Percentiles rank a stretch among this genome's conserved stretches.
Conservation (phyloP, 2,888 invertebrate genomes). For the Alloscopus bannaensis region DNA sequence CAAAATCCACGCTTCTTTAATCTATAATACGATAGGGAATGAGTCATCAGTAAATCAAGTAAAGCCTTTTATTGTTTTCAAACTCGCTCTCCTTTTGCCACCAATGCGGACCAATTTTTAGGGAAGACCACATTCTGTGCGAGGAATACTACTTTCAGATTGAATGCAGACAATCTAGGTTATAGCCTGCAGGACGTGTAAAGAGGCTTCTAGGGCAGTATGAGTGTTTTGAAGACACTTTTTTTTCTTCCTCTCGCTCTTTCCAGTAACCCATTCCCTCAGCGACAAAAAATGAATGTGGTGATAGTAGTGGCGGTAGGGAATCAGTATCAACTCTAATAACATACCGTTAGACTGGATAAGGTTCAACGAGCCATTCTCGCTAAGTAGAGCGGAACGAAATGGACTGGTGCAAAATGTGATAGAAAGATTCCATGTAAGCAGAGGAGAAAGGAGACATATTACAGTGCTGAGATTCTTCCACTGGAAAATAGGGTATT, state of each 20-base stretch:
- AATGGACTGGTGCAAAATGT: conserved; percentile 24
- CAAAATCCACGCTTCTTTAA: too few species aligned
- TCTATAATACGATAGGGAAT: too few species aligned
- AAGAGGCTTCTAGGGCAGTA: not conserved
- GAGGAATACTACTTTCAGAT: not conserved
- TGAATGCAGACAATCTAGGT: too few species aligned
- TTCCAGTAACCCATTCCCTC: not conserved
- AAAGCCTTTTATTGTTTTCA: not conserved
- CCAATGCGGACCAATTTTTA: not conserved
- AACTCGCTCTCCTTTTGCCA: not conserved
- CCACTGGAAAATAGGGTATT: too few species aligned
- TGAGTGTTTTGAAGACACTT: not conserved
- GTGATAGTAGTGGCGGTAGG: not conserved
- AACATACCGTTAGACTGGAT: conserved; percentile 7
- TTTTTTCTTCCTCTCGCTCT: not conserved
- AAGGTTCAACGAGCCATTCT: conserved; percentile 33
- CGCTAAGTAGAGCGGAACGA: conserved; percentile 24
- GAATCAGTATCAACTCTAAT: not conserved
- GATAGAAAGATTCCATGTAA: not conserved
- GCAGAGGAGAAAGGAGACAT: not conserved
- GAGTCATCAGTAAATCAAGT: conserved; percentile 19
- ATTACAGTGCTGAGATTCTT: too few species aligned
- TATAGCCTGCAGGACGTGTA: too few species aligned
- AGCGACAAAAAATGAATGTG: not conserved
- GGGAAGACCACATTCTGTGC: not conserved